Conservation (phyloP, 2,797 vertebrate species). For the Sciaenops ocellatus region DNA sequence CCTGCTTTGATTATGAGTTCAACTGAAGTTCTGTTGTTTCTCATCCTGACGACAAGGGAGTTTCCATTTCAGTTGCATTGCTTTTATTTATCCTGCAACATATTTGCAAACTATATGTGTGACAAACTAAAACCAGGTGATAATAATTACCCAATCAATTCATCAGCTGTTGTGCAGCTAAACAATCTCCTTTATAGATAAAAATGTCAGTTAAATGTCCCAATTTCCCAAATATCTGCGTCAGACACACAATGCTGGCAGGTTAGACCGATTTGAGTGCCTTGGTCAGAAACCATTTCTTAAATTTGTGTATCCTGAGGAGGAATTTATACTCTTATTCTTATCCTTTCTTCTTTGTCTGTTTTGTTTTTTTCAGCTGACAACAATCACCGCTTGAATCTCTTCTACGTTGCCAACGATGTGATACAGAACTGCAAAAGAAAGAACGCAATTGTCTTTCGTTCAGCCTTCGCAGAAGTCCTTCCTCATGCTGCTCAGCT, state of each 20-base stretch:
- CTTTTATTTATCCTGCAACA: no score
- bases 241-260: background rate
- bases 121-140: background rate
- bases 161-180: background rate
- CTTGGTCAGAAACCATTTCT: background rate
- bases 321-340: background rate
- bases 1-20: no score
- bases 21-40: no score
- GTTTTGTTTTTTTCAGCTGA: constrained; percentile 84
- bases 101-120: background rate
- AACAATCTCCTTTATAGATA: background rate
- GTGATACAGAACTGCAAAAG: constrained; percentile 99
- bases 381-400: constrained; percentile 94
- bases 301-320: background rate
- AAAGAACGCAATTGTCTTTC: constrained; percentile 94
- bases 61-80: background rate
- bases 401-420: constrained; percentile 98
- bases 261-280: background rate
- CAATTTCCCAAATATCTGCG: background rate
- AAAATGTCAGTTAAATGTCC: background rate
- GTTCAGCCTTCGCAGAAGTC: constrained; percentile 93
- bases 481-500: constrained; percentile 93
- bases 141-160: background rate
- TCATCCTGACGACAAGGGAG: no score
- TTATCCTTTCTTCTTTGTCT: background rate